Base-by-base conservation (phyloP, 1,140 invertebrate species). In the Drosophila persimilis region DNA sequence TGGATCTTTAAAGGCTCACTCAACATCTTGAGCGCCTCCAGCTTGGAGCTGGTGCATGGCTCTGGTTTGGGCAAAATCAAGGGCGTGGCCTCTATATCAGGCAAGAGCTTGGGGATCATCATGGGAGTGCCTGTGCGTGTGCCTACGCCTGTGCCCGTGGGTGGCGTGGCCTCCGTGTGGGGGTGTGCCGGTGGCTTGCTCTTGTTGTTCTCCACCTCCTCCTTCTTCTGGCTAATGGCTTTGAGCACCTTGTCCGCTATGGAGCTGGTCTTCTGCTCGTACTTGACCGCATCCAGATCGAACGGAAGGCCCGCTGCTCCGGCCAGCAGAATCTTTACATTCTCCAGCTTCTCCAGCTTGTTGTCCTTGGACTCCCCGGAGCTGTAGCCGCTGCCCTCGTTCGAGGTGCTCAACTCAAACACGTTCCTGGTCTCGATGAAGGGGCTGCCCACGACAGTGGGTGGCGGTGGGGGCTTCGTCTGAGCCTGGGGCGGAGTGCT, bases 231-330 rank as follows among this genome's bases (percentile, higher is more conserved):
- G 92, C 92, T 77, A 2, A 91, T 89, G 3, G 93, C 93, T 81
- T 93, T 93, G 4, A 94, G 89, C 4, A 94, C 91, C 83, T 94
- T 94, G 64, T 94, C 93, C 3, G 93, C 93, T 71, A 94, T 94
- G 52, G 93, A 94, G 11, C 93, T 93, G 20, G 89, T 75, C 46
- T 90, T 91, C 24, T 90, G 90, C 45, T 91, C 91, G 43, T 85
- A 81, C 52, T 88, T 91, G 4, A 80, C 74, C 0, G 86, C 86
- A 26, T 86, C 89, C 9, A 91, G 60, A 54, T 91, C 89, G 11
- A 91, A 90, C 0, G 71, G 70, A 3, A 39, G 11, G 5, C 80
- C 80, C 0, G 73, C 71, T 0, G 79, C 53, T 9, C 90, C 91
- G 0, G 84, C 79, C 13, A 90, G 50, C 20, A 91, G 44, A 3